These are phyloP conservation scores for Actinia equina DNA, from an alignment of 64 coral and sea anemone species.

Conservation along the genomic window DNA sequence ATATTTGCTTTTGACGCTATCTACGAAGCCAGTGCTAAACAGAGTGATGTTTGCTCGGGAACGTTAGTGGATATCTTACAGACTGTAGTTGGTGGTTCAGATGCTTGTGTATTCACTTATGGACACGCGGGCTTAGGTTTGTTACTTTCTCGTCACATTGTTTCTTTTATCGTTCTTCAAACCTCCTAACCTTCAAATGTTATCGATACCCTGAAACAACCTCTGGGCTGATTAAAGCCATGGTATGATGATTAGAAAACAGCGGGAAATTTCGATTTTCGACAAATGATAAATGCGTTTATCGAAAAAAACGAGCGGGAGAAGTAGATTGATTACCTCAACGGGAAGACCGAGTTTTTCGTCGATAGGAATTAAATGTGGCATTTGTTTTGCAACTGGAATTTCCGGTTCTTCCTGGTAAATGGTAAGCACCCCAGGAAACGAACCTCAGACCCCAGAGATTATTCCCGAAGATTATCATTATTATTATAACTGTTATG, in stretches of 20 bases:
- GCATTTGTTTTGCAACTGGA: too few species aligned
- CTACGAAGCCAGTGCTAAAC: constrained; percentile 76
- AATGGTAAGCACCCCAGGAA: constrained; percentile 26
- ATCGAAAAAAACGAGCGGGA: too few species aligned
- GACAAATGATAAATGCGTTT: too few species aligned
- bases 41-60: constrained; percentile 82
- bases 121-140: constrained; percentile 82
- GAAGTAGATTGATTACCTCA: too few species aligned
- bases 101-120: constrained; percentile 89
- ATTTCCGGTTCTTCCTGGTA: too few species aligned
- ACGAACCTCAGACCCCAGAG: too few species aligned
- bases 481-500: background rate
- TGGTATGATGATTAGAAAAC: background rate
- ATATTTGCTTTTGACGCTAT: constrained; percentile 97
- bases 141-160: background rate
- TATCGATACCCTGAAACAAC: background rate
- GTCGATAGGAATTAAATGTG: too few species aligned
- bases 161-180: background rate
- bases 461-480: background rate
- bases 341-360: background rate
- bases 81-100: constrained; percentile 90
- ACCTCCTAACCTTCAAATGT: background rate
- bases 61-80: constrained; percentile 82
- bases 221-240: background rate
- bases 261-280: too few species aligned